A percentile compares a stretch with the other conserved stretches of the same genome.
phyloP scores from a whole-genome alignment of 2,888 invertebrate genomes.

The Coremacera marginata region DNA sequence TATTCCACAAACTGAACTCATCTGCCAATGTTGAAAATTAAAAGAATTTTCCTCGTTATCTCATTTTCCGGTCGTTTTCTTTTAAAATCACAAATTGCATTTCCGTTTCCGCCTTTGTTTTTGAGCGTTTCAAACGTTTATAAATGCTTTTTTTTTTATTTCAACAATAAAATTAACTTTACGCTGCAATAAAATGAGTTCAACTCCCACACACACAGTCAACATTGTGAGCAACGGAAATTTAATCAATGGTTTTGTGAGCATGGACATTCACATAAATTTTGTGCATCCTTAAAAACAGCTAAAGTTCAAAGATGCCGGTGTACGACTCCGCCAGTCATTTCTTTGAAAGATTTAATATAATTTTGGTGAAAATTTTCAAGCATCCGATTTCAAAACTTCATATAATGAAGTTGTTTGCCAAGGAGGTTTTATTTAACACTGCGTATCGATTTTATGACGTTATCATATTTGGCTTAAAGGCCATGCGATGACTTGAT shows the following conservation, averaged over 20 bases:
- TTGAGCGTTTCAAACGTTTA: not conserved
- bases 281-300: not conserved
- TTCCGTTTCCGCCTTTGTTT: slow-evolving; percentile 20
- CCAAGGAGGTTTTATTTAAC: not conserved
- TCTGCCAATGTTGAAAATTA: not conserved
- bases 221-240: not conserved
- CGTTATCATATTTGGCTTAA: slow-evolving; percentile 1
- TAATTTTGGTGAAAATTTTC: not conserved
- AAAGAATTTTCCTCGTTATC: slow-evolving; percentile 21
- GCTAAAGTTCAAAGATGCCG: not conserved
- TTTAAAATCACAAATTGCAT: slow-evolving; percentile 23
- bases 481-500: not conserved
- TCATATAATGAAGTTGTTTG: slow-evolving; percentile 22
- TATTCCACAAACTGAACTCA: no score
- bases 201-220: not conserved
- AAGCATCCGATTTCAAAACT: slow-evolving; percentile 2
- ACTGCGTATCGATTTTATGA: slow-evolving; percentile 17
- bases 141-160: not conserved
- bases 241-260: not conserved
- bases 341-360: not conserved
- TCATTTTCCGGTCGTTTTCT: slow-evolving; percentile 21
- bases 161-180: not conserved
- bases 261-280: not conserved
- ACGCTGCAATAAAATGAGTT: not conserved
- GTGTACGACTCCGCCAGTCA: not conserved